phyloP scores from a whole-genome alignment of 2,797 vertebrate species.

The Hozukius guyotensis region DNA sequence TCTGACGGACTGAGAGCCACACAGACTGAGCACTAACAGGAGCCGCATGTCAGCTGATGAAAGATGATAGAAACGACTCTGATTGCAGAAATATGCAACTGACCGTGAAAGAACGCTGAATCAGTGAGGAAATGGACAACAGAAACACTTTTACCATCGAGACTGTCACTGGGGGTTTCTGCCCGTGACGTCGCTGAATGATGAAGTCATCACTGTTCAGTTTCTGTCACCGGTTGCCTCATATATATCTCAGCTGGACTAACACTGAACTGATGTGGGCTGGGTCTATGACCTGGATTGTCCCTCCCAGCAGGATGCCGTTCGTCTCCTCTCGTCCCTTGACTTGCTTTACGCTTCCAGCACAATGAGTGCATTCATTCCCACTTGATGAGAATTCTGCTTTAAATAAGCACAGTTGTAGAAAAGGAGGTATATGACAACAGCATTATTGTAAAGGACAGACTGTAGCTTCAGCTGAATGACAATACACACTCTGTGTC shows the following conservation, averaged over 20 bases:
- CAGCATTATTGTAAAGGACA: slow-evolving; percentile 45
- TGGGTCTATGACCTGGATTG: slow-evolving; percentile 39
- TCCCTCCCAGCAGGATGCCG: slow-evolving; percentile 10
- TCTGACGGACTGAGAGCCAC: slow-evolving; percentile 63
- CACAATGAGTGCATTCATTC: slow-evolving; percentile 67
- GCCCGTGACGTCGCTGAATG: slow-evolving; percentile 38
- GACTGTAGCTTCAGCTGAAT: slow-evolving; percentile 15
- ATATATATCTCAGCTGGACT: slow-evolving; percentile 30
- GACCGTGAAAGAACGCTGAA: slow-evolving; percentile 18
- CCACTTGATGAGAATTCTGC: slow-evolving; percentile 43
- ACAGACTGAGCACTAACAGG: neutral
- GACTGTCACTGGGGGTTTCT: slow-evolving; percentile 28
- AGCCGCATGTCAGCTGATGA: neutral
- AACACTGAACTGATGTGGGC: slow-evolving; percentile 49
- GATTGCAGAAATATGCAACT: neutral
- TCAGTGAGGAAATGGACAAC: slow-evolving; percentile 34
- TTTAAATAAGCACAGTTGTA: slow-evolving; percentile 31
- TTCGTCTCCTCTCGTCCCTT: slow-evolving; percentile 4
- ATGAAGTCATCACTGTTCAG: slow-evolving; percentile 62
- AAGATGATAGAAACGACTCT: neutral
- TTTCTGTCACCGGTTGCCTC: slow-evolving; percentile 42
- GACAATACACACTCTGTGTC: slow-evolving; percentile 15
- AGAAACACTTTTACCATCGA: neutral
- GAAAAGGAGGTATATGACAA: slow-evolving; percentile 42
- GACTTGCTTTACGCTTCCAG: slow-evolving; percentile 13